Conservation (phyloP, 2,797 vertebrate species). For the Syngnathus acus region DNA sequence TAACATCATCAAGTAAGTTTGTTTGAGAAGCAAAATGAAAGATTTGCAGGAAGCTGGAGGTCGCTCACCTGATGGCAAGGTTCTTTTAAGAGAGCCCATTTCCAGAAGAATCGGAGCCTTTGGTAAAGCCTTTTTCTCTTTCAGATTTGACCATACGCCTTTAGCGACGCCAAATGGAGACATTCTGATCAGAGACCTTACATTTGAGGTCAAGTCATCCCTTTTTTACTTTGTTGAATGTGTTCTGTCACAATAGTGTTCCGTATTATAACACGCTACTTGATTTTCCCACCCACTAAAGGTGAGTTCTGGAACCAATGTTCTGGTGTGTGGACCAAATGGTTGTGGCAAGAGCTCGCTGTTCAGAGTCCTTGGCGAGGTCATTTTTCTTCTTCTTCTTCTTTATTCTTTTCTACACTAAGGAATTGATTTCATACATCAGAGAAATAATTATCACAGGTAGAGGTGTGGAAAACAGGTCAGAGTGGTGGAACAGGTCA, state of each 20-base stretch:
- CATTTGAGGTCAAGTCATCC: constrained; percentile 78
- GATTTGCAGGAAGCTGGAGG: too few species aligned
- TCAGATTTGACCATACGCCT: constrained; percentile 89
- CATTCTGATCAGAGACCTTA: constrained; percentile 85
- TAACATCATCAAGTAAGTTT: constrained; percentile 86
- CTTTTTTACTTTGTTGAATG: not conserved
- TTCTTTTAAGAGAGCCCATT: too few species aligned
- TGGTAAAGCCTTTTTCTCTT: not conserved
- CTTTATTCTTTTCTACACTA: not conserved
- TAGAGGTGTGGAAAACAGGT: too few species aligned
- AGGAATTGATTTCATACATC: not conserved
- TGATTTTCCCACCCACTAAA: constrained; percentile 33
- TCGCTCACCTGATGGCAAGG: too few species aligned
- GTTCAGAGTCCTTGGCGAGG: constrained; percentile 93
- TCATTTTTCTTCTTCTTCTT: constrained; percentile 42
- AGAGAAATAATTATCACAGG: not conserved
- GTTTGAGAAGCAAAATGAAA: not conserved
- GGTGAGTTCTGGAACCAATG: constrained; percentile 91
- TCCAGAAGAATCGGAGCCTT: too few species aligned
- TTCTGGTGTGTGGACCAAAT: constrained; percentile 96
- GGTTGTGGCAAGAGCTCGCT: constrained; percentile 97
- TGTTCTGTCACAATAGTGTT: not conserved
- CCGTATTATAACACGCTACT: not conserved
- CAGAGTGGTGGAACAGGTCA: too few species aligned
- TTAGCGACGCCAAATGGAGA: constrained; percentile 95